phyloP scores from a whole-genome alignment of 2,113 vertebrate species.

The Puma concolor region DNA sequence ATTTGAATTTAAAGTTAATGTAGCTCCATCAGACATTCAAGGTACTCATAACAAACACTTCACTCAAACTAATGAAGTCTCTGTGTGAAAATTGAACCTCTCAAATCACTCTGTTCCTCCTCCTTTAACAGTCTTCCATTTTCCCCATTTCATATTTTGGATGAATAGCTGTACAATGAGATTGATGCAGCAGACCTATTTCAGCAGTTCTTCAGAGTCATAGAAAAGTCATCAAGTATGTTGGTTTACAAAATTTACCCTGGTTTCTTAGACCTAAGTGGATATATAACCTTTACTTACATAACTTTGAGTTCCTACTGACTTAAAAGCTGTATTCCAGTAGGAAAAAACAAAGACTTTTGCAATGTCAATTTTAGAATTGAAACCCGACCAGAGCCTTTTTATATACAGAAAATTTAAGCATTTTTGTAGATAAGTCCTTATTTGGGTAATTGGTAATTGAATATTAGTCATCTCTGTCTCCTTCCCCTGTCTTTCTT shows the following conservation, averaged over 20 bases:
- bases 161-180: constrained; percentile 47
- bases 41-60: constrained; percentile 29
- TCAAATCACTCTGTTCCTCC: constrained; percentile 42
- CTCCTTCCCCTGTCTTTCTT: background rate
- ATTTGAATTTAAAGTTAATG: constrained; percentile 46
- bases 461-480: background rate
- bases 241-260: constrained; percentile 26
- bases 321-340: background rate
- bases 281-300: background rate
- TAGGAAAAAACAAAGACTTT: background rate
- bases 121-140: constrained; percentile 34
- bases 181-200: constrained; percentile 26
- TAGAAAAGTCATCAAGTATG: constrained; percentile 4
- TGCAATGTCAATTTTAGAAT: background rate
- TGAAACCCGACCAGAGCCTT: background rate
- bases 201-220: constrained; percentile 49
- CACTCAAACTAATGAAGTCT: constrained; percentile 56
- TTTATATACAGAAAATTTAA: background rate
- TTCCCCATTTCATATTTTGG: constrained; percentile 44
- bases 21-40: background rate
- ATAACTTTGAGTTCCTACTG: background rate
- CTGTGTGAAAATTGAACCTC: constrained; percentile 28
- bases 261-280: constrained; percentile 23
- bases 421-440: background rate
- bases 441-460: background rate